A percentile compares a stretch with the other conserved stretches of the same genome.
Evolutionary conservation across 2,797 vertebrate species (phyloP).

Genomic region (Petrocephalus schoutedeni): DNA sequence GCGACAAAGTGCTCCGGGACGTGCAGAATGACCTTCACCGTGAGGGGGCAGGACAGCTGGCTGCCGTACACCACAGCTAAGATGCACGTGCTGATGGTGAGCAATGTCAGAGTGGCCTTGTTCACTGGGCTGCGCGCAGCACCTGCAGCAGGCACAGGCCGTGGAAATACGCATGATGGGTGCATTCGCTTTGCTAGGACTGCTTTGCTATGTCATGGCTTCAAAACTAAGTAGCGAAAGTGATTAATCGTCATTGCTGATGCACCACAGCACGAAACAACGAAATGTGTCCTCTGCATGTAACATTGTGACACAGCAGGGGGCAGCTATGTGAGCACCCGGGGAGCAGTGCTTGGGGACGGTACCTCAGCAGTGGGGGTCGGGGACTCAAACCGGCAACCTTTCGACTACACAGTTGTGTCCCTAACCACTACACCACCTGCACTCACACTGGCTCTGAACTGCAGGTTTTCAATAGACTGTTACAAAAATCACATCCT

Average conservation of each 20-base stretch:
- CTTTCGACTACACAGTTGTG: no score
- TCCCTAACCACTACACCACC: no score
- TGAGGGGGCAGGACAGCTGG: slow-evolving; percentile 89
- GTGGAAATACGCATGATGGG: background rate
- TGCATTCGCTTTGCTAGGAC: background rate
- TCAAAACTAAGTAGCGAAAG: background rate
- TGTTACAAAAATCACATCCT: background rate
- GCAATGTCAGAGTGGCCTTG: slow-evolving; percentile 88
- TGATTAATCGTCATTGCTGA: no score
- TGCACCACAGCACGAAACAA: no score
- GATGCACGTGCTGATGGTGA: slow-evolving; percentile 89
- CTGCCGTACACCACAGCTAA: slow-evolving; percentile 89
- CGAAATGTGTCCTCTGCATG: no score
- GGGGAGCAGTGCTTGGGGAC: no score
- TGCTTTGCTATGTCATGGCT: background rate
- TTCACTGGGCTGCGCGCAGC: slow-evolving; percentile 87
- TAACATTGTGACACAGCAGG: no score
- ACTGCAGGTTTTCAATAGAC: background rate
- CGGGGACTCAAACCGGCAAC: no score
- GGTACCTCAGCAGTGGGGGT: no score
- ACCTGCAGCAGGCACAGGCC: slow-evolving; percentile 55
- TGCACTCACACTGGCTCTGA: background rate
- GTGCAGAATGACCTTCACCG: slow-evolving; percentile 92
- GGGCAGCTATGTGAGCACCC: no score
- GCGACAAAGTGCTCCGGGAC: slow-evolving; percentile 97